Evolutionary conservation across 2,113 vertebrate genomes (phyloP).

Genomic region (Epinephelus fuscoguttatus): DNA sequence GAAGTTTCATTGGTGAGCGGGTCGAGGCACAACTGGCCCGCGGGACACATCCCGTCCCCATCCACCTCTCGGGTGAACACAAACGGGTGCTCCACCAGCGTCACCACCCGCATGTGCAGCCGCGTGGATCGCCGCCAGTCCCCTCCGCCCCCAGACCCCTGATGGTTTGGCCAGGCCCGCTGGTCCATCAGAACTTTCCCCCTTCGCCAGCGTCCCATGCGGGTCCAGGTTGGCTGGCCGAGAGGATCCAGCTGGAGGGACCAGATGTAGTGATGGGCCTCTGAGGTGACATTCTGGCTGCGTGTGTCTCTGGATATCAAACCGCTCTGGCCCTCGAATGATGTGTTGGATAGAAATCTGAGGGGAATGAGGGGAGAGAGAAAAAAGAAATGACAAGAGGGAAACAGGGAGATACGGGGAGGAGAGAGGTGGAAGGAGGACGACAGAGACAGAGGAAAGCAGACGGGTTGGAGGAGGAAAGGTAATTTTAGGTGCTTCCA

Average conservation of each 20-base stretch:
- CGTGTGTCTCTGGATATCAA: conserved; percentile 66
- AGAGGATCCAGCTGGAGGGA: conserved; percentile 94
- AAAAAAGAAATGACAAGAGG: conserved; percentile 1
- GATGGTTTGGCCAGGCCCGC: conserved; percentile 83
- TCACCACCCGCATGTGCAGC: conserved; percentile 88
- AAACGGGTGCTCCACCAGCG: conserved; percentile 95
- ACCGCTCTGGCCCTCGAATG: conserved; percentile 90
- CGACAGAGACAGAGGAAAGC: neutral
- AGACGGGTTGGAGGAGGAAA: neutral
- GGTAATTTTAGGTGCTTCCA: neutral
- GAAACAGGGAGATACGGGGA: neutral
- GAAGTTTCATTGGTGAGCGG: conserved; percentile 81
- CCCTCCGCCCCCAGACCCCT: conserved; percentile 58
- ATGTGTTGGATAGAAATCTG: conserved; percentile 95
- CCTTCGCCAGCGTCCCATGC: conserved; percentile 76
- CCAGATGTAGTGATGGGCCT: conserved; percentile 81
- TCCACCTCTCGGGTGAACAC: conserved; percentile 94
- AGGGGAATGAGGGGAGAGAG: conserved; percentile 51
- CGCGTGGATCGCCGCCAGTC: conserved; percentile 72
- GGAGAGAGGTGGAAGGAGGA: neutral
- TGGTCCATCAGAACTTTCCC: conserved; percentile 88
- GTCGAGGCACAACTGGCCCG: conserved; percentile 94
- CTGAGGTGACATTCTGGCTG: conserved; percentile 86
- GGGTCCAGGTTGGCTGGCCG: conserved; percentile 93
- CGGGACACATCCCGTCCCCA: conserved; percentile 93